Evolutionary conservation across 2,888 invertebrate species (phyloP), one percentile per base, ranked within the genome.

Genomic region (Sminthurinus aureus): DNA sequence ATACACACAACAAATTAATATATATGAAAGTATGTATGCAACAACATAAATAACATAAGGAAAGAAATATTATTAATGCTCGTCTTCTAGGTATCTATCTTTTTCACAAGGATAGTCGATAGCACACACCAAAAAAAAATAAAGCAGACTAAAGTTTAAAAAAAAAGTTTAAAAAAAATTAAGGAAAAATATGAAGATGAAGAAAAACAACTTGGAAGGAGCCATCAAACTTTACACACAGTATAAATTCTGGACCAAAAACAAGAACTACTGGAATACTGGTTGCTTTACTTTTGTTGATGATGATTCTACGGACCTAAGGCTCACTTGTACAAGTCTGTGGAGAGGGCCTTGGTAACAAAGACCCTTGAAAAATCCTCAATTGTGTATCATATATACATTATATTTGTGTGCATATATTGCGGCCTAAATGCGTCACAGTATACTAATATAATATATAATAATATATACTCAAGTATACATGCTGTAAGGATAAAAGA

Each of bases 121-220:
- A 26, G 71, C 26, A 71, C 71, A 71, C 24, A 71, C 71, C 26
- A 71, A 71, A 20, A 22, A 71, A 71, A 71, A 71, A 71, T 71
- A 26, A 20, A 20, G 22, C 71, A 26, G 71, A 6, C 24, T 9
- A 18, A 58, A 2, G 58, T 58, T 15, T 20, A 71, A 22, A 71
- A 67, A 18, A 67, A 71, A 71, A n/a, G n/a, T 38, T 38, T 38
- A 38, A 38, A 38, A 71, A 71, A 20, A 22, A 71, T 9, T 6
- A 71, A 71, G 22, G 71, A 20, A 20, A 13, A 22, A 26, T 22
- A 20, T 71, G 2, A 18, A 58, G 18, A 18, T 58, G 18, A 15
- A 71, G 15, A 71, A 69, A 20, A 69, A 71, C 22, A 71, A 71
- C 71, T 71, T 71, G 67, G 67, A 71, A 9, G 71, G 26, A 9